Conservation (phyloP, 2,888 invertebrate species). For the Teinopalpus imperialis region DNA sequence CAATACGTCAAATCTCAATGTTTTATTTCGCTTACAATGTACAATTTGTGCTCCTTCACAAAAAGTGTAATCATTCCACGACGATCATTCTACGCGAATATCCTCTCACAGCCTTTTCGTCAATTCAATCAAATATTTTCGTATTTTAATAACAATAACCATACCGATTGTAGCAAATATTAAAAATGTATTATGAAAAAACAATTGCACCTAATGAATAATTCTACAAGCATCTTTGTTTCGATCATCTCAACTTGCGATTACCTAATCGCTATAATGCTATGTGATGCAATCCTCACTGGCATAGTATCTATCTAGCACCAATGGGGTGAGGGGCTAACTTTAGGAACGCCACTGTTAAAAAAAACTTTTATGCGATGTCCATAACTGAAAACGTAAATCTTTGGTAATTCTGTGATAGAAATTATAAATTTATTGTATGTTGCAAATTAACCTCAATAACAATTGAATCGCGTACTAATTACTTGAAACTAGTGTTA, state of each 20-base stretch:
- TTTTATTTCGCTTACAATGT: conserved; percentile 54
- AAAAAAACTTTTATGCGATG: conserved; percentile 13
- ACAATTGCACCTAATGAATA: conserved; percentile 26
- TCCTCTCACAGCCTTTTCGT: conserved; percentile 47
- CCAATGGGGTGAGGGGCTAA: conserved; percentile 38
- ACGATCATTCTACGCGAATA: conserved; percentile 42
- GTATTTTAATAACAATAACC: conserved; percentile 29
- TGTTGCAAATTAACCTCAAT: conserved; percentile 5
- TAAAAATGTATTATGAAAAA: conserved; percentile 23
- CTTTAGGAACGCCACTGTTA: conserved; percentile 15
- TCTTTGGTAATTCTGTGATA: conserved; percentile 25
- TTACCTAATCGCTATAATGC: conserved; percentile 27
- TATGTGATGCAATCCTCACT: conserved; percentile 35
- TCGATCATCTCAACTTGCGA: conserved; percentile 25
- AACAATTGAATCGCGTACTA: neutral
- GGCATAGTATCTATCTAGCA: conserved; percentile 41
- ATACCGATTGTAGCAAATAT: conserved; percentile 32
- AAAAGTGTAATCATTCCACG: conserved; percentile 37
- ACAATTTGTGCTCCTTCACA: conserved; percentile 69
- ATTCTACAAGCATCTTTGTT: conserved; percentile 13
- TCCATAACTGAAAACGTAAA: conserved; percentile 12
- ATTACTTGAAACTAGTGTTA: conserved; percentile 2
- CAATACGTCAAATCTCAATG: conserved; percentile 73
- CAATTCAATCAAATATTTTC: conserved; percentile 35
- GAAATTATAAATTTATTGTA: neutral